phyloP scores from a whole-genome alignment of 2,888 invertebrate genomes.

The Amphipyra berbera region DNA sequence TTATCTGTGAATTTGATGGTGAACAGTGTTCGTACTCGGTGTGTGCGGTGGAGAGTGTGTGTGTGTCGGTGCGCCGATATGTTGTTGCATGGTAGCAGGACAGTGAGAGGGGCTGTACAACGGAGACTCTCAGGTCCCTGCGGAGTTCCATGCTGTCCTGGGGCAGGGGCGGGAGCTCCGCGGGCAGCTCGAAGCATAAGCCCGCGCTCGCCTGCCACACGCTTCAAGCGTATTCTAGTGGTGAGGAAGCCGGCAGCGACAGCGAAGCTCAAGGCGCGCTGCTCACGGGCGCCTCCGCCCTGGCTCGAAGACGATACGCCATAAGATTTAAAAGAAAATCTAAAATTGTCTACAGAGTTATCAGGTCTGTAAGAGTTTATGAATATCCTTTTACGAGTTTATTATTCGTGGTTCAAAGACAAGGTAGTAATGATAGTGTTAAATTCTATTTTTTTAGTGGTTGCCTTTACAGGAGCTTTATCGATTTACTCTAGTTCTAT shows the following conservation, averaged over 20 bases:
- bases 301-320: constrained; percentile 85
- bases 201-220: constrained; percentile 63
- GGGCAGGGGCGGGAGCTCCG: constrained; percentile 74
- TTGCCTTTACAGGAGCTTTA: background rate
- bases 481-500: background rate
- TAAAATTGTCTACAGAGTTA: constrained; percentile 82
- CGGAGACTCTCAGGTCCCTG: constrained; percentile 88
- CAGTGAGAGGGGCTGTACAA: constrained; percentile 84
- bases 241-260: constrained; percentile 71
- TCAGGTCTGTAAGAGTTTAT: constrained; percentile 73
- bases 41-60: constrained; percentile 69
- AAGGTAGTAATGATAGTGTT: background rate
- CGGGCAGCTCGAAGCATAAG: constrained; percentile 72
- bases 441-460: background rate
- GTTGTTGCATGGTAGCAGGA: constrained; percentile 83
- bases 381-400: background rate
- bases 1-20: constrained; percentile 67
- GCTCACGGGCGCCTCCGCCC: constrained; percentile 83
- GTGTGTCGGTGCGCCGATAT: constrained; percentile 82
- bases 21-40: constrained; percentile 68
- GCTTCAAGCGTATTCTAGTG: constrained; percentile 62
- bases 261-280: constrained; percentile 75
- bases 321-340: constrained; percentile 84
- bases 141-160: constrained; percentile 88
- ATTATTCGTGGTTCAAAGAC: background rate